Base-by-base conservation (phyloP, 2,888 invertebrate species). In the Orchestes rusci region DNA sequence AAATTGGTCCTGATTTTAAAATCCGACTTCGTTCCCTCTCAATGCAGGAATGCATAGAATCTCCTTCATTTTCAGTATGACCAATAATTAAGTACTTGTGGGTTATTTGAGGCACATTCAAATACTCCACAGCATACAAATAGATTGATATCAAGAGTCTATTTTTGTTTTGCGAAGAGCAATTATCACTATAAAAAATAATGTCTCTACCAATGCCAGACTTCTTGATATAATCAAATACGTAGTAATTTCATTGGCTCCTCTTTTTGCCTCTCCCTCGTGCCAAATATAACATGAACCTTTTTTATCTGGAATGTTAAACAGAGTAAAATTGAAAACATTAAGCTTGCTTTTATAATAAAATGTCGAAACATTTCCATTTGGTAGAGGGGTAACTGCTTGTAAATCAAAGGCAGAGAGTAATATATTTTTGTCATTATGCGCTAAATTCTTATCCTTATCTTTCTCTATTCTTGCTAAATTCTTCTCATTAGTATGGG, bases 341-440 rank as follows among this genome's bases (percentile, higher is more conserved):
- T 42, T 42, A 34, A 49, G 30, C 36, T 44, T 39, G 12, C 39
- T 36, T 34, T 46, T 48, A 43, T 47, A 50, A 43, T 47, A 47
- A 39, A 50, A 50, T 16, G 47, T 40, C 7, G 43, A 48, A 3
- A 50, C 34, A 32, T 48, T 19, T 13, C 50, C 50, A 31, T 40
- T 40, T 13, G 46, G 50, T 27, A 41, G 20, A 7, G 37, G 46
- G n/a, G 43, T 16, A 12, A 50, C 46, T 4, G 50, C 46, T 39
- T 47, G 46, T n/a, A 47, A 31, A 36, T 50, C 48, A 17, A 18
- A 35, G n/a, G n/a, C n/a, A n/a, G n/a, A n/a, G 10, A 27, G 10
- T 5, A 16, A 28, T 15, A 38, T 28, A 2, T 7, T 38, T 4
- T 28, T n/a, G 29, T 28, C 18, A 2, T 38, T n/a, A 2, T 4